Evolutionary conservation across 2,797 vertebrate genomes (phyloP).

Genomic region (Tenualosa ilisha): DNA sequence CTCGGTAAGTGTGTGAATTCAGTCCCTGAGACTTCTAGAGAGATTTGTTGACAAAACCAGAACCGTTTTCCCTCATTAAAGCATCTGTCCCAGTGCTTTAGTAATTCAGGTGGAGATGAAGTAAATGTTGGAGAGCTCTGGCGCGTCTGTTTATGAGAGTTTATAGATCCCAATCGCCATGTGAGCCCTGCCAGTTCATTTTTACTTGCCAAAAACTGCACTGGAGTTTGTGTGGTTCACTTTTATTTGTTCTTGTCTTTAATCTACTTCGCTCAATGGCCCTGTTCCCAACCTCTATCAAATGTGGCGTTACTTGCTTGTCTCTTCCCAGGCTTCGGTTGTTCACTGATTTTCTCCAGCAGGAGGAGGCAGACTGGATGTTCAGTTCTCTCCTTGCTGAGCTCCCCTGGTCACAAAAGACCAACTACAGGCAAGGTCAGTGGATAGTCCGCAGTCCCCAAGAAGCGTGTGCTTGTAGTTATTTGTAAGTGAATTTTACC

Average conservation of each 20-base stretch:
- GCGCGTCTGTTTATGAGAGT: not conserved
- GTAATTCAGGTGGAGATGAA: not conserved
- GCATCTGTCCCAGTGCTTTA: not conserved
- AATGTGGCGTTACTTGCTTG: not conserved
- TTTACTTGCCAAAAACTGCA: not conserved
- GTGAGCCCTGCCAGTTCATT: not conserved
- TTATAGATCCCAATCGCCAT: not conserved
- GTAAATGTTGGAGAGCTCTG: not conserved
- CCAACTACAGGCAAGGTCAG: constrained; percentile 78
- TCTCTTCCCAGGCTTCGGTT: constrained; percentile 75
- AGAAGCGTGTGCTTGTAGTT: not conserved
- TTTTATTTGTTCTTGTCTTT: not conserved
- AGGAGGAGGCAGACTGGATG: constrained; percentile 86
- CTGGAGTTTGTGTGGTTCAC: not conserved
- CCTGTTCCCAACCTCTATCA: not conserved
- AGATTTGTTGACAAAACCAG: not conserved
- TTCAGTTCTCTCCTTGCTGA: constrained; percentile 85
- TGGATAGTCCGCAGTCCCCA: constrained; percentile 3
- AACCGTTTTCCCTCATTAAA: not conserved
- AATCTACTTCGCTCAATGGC: not conserved
- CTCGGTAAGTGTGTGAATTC: constrained; percentile 67
- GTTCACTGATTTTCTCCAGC: constrained; percentile 81
- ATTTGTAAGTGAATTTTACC: too few relatives aligned
- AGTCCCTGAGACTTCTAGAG: not conserved
- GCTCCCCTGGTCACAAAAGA: constrained; percentile 91